Percentiles rank a stretch among this genome's conserved stretches.
Evolutionary conservation across 2,113 vertebrate species (phyloP).

Genomic region (Stomatorhinus ivindoensis): DNA sequence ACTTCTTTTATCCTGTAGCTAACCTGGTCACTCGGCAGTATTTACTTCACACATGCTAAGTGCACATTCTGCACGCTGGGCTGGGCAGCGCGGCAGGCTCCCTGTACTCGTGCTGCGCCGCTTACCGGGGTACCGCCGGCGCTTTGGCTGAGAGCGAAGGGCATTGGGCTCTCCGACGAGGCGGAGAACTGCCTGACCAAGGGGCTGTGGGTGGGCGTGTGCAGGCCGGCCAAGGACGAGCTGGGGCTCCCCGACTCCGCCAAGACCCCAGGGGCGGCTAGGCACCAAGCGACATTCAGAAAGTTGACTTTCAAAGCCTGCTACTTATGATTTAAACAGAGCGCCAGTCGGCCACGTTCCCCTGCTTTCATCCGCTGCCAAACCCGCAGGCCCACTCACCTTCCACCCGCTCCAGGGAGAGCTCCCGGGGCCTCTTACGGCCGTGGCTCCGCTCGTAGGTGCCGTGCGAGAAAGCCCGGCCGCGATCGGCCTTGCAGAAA

Average conservation of each 20-base stretch:
- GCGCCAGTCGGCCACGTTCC: background rate
- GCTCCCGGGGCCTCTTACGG: constrained; percentile 68
- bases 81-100: background rate
- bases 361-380: background rate
- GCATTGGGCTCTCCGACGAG: constrained; percentile 61
- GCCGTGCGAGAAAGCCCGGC: constrained; percentile 55
- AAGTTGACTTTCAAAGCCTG: background rate
- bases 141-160: constrained; percentile 52
- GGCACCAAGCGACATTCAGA: background rate
- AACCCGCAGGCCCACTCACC: constrained; percentile 35
- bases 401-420: constrained; percentile 68
- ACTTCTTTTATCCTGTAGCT: background rate
- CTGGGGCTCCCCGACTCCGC: constrained; percentile 58
- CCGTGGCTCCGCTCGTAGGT: constrained; percentile 54
- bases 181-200: constrained; percentile 67
- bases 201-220: constrained; percentile 59
- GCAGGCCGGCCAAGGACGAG: constrained; percentile 49
- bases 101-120: background rate
- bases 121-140: constrained; percentile 56
- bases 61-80: background rate
- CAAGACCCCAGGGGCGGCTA: constrained; percentile 63
- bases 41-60: background rate
- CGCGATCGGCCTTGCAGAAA: constrained; percentile 59
- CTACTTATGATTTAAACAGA: background rate
- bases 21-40: background rate